Base-by-base conservation (phyloP, 2,113 vertebrate species). In the Corynorhinus townsendii region DNA sequence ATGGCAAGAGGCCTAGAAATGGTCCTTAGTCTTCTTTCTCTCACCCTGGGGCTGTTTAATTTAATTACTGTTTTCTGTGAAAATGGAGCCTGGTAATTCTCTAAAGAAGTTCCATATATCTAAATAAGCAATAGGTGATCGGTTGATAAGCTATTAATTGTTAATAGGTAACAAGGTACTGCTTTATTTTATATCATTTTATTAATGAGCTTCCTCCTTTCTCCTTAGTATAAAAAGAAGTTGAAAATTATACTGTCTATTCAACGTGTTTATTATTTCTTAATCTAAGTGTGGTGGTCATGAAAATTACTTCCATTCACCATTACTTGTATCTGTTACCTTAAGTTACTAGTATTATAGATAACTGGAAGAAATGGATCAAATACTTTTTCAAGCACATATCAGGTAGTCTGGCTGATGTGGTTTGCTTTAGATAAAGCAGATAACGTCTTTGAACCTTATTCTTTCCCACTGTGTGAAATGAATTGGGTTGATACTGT, bases 1-100 rank as follows among this genome's bases (percentile, higher is more conserved):
- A 17, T 94, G 94, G 77, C 81, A 17, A 56, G 87, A 40, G 59
- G 68, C 93, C 90, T 93, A 15, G 89, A 86, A 82, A 62, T 28
- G 75, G 52, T 68, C 54, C 91, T 64, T 26, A 11, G 54, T 40
- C 66, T 93, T 92, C 72, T 81, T 43, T 68, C 86, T 79, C 54
- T 96, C 33, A 73, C 84, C 52, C 81, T 71, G 76, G 30, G 20
- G 19, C 52, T 79, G 9, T 90, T 82, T 59, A 54, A 83, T 52
- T 75, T 73, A 68, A 88, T 92, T 87, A 66, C 56, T 35, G 66
- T 95, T 92, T 96, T 91, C 77, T 93, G 66, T 93, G 81, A 75
- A 84, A 84, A 24, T 40, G 40, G 75, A 77, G 38, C 43, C 49
- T 71, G 19, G 19, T 69, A 45, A 89, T 75, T 89, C 33, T 45